These are phyloP conservation scores for Gnatocerus cornutus DNA, from an alignment of 2,888 invertebrate genomes.

Conservation along the genomic window DNA sequence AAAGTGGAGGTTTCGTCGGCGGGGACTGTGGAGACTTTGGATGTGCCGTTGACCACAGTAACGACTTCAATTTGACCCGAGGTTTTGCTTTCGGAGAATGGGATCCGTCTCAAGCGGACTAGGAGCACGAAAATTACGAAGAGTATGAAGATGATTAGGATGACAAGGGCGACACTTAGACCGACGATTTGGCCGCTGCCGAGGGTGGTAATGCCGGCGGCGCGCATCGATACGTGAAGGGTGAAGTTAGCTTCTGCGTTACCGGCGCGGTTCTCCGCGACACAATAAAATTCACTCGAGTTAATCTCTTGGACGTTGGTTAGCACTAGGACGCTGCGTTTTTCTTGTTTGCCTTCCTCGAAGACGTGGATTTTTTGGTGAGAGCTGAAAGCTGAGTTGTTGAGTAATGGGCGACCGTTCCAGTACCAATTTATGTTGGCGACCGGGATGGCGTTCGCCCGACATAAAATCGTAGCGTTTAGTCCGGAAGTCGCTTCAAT, in stretches of 20 bases:
- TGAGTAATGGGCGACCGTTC: conserved; percentile 85
- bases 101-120: conserved; percentile 82
- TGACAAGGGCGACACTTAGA: conserved; percentile 86
- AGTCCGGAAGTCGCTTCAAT: conserved; percentile 87
- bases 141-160: conserved; percentile 84
- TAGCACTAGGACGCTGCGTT: conserved; percentile 83
- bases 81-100: conserved; percentile 84
- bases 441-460: conserved; percentile 86
- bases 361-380: conserved; percentile 84
- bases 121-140: conserved; percentile 83
- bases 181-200: conserved; percentile 91
- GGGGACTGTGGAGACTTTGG: conserved; percentile 66
- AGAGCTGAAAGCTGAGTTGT: conserved; percentile 85
- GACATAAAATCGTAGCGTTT: conserved; percentile 89
- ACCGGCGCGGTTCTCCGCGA: conserved; percentile 92
- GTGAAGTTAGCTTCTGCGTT: conserved; percentile 93
- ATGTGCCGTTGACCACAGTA: conserved; percentile 74
- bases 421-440: conserved; percentile 91
- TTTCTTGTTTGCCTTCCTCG: conserved; percentile 85
- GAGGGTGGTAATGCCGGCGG: conserved; percentile 86
- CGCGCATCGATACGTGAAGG: conserved; percentile 83
- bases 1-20: conserved; percentile 70
- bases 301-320: conserved; percentile 89
- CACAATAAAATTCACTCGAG: conserved; percentile 89
- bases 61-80: conserved; percentile 83